A percentile compares a stretch with the other conserved stretches of the same genome.
Conservation (phyloP, 1,140 invertebrate species). For the Teleogryllus occipitalis region DNA sequence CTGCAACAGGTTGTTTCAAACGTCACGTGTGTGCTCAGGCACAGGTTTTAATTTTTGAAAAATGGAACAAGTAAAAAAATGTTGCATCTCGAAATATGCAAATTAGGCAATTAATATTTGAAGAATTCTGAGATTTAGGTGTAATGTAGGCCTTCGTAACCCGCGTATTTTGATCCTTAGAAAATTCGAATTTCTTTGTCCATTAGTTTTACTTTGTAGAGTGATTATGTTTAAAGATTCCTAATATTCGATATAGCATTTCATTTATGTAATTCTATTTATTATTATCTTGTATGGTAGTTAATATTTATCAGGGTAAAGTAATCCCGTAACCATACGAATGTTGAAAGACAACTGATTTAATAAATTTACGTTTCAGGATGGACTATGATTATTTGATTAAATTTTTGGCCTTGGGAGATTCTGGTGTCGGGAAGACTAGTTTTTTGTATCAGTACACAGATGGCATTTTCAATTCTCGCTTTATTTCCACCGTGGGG, state of each 20-base stretch:
- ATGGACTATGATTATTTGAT: conserved; percentile 95
- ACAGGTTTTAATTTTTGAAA: too few species aligned
- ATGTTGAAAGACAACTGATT: background rate
- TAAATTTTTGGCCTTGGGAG: conserved; percentile 89
- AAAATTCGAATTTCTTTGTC: too few species aligned
- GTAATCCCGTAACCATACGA: too few species aligned
- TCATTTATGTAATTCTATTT: background rate
- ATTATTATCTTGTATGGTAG: background rate
- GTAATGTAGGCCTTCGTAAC: too few species aligned
- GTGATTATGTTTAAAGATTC: background rate
- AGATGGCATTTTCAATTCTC: conserved; percentile 81
- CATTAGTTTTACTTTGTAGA: too few species aligned
- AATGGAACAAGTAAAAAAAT: too few species aligned
- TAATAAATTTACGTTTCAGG: conserved; percentile 10
- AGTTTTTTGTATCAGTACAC: conserved; percentile 93
- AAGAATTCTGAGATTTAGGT: too few species aligned
- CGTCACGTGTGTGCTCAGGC: too few species aligned
- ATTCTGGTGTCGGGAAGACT: conserved; percentile 89
- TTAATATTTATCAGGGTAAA: background rate
- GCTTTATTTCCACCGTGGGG: conserved; percentile 94
- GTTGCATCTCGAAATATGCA: too few species aligned
- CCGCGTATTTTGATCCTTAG: too few species aligned
- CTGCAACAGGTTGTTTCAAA: too few species aligned
- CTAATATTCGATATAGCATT: background rate
- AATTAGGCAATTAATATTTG: too few species aligned